Conservation (phyloP, 1,140 invertebrate genomes). For the Calliopsis andreniformis region DNA sequence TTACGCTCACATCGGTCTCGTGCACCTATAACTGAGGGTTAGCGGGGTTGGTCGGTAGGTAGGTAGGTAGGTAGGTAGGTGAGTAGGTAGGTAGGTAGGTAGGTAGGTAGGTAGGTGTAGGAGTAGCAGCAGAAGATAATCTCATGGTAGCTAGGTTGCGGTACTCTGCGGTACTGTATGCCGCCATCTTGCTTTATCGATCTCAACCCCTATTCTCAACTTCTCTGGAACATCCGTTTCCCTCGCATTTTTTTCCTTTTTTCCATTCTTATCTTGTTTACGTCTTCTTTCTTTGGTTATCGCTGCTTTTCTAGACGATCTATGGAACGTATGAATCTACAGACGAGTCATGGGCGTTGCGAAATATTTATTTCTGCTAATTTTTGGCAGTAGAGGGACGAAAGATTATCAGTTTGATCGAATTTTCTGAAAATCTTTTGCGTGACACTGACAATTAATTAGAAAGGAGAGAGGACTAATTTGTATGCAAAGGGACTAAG, state of each 20-base stretch:
- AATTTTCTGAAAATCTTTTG: background rate
- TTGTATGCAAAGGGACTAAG: background rate
- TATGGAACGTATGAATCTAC: too few species aligned
- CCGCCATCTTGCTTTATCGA: constrained; percentile 76
- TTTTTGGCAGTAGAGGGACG: too few species aligned
- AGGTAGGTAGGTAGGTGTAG: constrained; percentile 19
- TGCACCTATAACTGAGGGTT: constrained; percentile 7
- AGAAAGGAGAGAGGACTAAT: constrained; percentile 5
- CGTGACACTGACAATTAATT: constrained; percentile 5
- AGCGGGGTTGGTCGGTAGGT: constrained; percentile 1
- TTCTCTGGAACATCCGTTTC: constrained; percentile 17
- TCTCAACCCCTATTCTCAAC: constrained; percentile 39
- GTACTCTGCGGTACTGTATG: constrained; percentile 73
- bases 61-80: constrained; percentile 14
- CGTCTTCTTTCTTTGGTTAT: background rate
- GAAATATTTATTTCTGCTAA: too few species aligned
- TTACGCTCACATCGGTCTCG: constrained; percentile 21
- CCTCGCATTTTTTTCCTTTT: background rate
- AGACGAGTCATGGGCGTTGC: too few species aligned
- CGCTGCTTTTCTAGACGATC: background rate
- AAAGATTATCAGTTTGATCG: too few species aligned
- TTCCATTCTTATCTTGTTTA: background rate
- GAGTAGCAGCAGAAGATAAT: constrained; percentile 66
- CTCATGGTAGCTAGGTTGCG: constrained; percentile 70
- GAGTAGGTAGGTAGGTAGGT: constrained; percentile 27